A percentile compares a stretch with the other conserved stretches of the same genome.
Conservation (phyloP, 2,113 vertebrate genomes). For the Mesembrinibis cayennensis region DNA sequence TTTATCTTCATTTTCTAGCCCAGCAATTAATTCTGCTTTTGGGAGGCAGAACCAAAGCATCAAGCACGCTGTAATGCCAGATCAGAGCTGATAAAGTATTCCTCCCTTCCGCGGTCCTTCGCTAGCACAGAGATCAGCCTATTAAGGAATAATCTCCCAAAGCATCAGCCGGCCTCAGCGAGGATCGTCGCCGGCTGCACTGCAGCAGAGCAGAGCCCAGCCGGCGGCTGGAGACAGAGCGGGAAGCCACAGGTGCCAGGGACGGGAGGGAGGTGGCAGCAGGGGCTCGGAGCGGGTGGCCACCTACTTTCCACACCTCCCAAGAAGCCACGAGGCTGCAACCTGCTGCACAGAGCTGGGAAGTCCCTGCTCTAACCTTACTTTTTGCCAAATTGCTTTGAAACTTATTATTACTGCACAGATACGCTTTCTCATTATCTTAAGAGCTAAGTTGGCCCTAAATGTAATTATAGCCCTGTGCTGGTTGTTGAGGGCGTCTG, state of each 20-base stretch:
- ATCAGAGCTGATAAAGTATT: background rate
- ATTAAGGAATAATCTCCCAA: background rate
- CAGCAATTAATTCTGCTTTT: background rate
- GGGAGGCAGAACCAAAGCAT: background rate
- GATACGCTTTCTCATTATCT: rapidly evolving
- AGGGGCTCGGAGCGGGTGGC: rapidly evolving
- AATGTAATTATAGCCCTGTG: rapidly evolving
- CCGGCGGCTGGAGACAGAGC: rapidly evolving
- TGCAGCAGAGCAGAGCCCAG: rapidly evolving
- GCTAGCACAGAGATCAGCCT: background rate
- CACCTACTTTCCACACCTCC: background rate
- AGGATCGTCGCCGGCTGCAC: rapidly evolving
- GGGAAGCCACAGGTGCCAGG: background rate
- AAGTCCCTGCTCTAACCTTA: background rate
- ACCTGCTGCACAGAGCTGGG: background rate
- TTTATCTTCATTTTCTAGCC: background rate
- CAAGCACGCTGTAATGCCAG: background rate
- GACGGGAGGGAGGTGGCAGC: background rate
- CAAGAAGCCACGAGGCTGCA: rapidly evolving
- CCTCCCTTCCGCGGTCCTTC: background rate
- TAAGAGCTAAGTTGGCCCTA: background rate
- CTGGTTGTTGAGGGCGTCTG: background rate
- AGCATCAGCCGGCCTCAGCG: rapidly evolving
- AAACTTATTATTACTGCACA: background rate
- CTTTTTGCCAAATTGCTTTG: background rate